Evolutionary conservation across 2,113 vertebrate genomes (phyloP).

Genomic region (Vidua macroura): DNA sequence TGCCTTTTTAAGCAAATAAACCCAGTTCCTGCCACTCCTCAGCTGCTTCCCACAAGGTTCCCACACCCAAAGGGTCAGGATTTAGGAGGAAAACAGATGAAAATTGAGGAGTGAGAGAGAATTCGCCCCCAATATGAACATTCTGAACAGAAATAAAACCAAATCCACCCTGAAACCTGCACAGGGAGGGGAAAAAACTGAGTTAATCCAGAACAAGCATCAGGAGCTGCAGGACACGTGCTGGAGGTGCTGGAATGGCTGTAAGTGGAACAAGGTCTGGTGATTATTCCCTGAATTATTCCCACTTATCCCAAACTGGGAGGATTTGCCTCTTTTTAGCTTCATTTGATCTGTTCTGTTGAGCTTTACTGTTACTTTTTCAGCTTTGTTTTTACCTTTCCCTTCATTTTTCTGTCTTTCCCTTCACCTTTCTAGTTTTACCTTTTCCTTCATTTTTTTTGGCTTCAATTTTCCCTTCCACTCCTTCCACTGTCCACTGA

Average conservation of each 20-base stretch:
- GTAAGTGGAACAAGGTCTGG: not conserved
- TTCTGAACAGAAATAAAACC: not conserved
- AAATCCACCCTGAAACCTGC: not conserved
- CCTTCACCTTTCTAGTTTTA: not conserved
- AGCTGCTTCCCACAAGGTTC: accelerated
- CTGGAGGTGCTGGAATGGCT: not conserved
- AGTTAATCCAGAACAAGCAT: not conserved
- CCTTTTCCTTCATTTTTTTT: not conserved
- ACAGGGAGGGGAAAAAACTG: not conserved
- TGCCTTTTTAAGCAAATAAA: not conserved
- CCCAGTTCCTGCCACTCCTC: not conserved
- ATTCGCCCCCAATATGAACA: accelerated
- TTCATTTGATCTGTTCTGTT: not conserved
- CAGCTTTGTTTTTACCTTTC: not conserved
- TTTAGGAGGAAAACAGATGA: not conserved
- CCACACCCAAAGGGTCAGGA: not conserved
- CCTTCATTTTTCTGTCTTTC: not conserved
- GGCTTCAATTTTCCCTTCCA: not conserved
- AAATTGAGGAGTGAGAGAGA: not conserved
- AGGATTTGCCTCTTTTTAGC: not conserved
- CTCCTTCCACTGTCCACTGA: too few relatives aligned
- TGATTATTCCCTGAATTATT: not conserved
- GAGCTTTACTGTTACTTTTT: not conserved
- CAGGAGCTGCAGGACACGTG: not conserved
- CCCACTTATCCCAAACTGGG: not conserved